Percentiles rank a stretch among this genome's conserved stretches.
Conservation (phyloP, 2,797 vertebrate genomes). For the Sebastes matsubarae region DNA sequence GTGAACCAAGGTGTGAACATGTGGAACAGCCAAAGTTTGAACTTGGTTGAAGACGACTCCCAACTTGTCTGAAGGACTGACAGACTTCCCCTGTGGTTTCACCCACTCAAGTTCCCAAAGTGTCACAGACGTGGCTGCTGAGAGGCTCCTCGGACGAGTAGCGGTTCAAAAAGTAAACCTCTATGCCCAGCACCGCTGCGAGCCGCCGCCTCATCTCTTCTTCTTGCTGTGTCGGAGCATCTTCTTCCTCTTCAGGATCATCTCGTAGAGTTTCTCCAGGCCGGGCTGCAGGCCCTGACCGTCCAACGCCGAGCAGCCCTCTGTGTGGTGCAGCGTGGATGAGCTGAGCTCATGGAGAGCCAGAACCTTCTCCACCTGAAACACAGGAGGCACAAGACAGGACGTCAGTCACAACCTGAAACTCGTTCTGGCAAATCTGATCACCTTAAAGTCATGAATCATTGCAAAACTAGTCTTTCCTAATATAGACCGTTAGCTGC, state of each 20-base stretch:
- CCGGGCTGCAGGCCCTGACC: constrained; percentile 83
- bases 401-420: background rate
- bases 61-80: background rate
- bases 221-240: constrained; percentile 78
- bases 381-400: background rate
- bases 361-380: constrained; percentile 82
- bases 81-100: background rate
- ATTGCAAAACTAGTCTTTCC: background rate
- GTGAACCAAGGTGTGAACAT: background rate
- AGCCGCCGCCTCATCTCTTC: constrained; percentile 75
- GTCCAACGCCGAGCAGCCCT: constrained; percentile 84
- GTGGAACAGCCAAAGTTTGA: background rate
- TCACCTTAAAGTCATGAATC: background rate
- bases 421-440: background rate
- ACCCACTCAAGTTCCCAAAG: background rate
- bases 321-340: constrained; percentile 76
- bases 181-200: background rate
- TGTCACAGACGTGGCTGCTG: constrained; percentile 1
- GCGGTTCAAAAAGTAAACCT: background rate
- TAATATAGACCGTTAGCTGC: background rate
- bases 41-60: background rate
- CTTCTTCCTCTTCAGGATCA: constrained; percentile 86
- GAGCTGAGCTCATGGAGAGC: constrained; percentile 79
- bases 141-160: background rate
- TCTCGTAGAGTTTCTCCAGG: constrained; percentile 85